Conservation (phyloP, 2,797 vertebrate species). For the Centropyge bicolor region DNA sequence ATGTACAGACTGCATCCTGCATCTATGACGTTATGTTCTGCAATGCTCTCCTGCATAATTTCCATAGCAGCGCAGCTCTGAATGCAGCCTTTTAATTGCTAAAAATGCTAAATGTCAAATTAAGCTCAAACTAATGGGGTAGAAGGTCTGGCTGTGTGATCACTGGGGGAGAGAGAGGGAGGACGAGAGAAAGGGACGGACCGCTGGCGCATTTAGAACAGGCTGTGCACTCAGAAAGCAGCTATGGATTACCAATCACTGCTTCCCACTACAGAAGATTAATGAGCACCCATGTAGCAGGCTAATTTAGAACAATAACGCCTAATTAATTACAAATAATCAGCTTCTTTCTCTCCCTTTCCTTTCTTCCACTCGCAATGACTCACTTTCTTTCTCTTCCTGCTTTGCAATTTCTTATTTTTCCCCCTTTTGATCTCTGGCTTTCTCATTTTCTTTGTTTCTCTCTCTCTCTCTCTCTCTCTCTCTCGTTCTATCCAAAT, state of each 20-base stretch:
- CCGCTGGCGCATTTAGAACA: conserved; percentile 85
- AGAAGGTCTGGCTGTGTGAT: conserved; percentile 82
- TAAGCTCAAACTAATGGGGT: conserved; percentile 88
- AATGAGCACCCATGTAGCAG: conserved; percentile 93
- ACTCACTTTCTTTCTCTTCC: conserved; percentile 61
- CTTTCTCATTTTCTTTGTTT: conserved; percentile 57
- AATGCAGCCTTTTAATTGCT: conserved; percentile 85
- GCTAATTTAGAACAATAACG: conserved; percentile 99
- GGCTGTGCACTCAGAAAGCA: conserved; percentile 87
- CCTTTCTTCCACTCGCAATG: conserved; percentile 66
- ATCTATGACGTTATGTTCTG: conserved; percentile 74
- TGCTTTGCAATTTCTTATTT: conserved; percentile 35
- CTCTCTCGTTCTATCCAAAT: conserved; percentile 67
- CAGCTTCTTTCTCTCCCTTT: conserved; percentile 86
- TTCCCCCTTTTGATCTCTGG: conserved; percentile 60
- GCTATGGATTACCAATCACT: conserved; percentile 97
- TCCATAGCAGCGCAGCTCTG: conserved; percentile 70
- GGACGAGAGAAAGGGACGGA: conserved; percentile 67
- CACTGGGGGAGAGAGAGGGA: conserved; percentile 76
- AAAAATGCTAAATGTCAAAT: conserved; percentile 89
- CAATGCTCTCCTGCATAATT: conserved; percentile 61
- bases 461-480: conserved; percentile 33
- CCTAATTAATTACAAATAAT: conserved; percentile 98
- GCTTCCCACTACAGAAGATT: conserved; percentile 90
- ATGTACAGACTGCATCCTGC: conserved; percentile 77